Percentiles rank a stretch among this genome's conserved stretches.
phyloP scores from a whole-genome alignment of 1,140 invertebrate genomes.

The Drosophila erecta region DNA sequence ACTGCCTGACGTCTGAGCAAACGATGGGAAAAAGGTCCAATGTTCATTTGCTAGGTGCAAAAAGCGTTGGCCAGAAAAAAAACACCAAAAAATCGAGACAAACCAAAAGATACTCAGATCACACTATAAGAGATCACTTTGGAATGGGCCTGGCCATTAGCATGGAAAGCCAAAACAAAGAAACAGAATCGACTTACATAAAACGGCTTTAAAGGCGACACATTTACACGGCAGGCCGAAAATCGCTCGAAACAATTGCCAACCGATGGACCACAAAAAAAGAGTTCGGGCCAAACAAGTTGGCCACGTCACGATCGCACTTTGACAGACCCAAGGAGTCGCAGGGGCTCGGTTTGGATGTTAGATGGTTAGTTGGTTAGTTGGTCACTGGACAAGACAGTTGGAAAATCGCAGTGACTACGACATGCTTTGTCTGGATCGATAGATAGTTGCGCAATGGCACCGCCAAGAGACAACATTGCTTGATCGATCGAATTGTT shows the following conservation, averaged over 20 bases:
- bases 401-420: constrained; percentile 49
- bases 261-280: constrained; percentile 35
- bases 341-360: constrained; percentile 10
- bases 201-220: constrained; percentile 82
- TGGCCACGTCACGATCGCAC: constrained; percentile 82
- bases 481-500: constrained; percentile 19
- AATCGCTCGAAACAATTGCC: constrained; percentile 71
- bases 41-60: constrained; percentile 16
- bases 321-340: constrained; percentile 62
- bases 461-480: constrained; percentile 36
- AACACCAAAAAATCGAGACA: constrained; percentile 17
- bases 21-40: constrained; percentile 56
- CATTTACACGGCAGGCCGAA: constrained; percentile 73
- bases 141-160: constrained; percentile 50
- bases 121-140: constrained; percentile 65
- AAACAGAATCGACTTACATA: constrained; percentile 79
- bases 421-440: constrained; percentile 62
- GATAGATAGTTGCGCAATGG: constrained; percentile 59
- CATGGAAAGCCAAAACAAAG: constrained; percentile 50
- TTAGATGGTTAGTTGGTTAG: constrained; percentile 71
- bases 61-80: not conserved
- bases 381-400: constrained; percentile 69
- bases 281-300: constrained; percentile 63
- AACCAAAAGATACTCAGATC: constrained; percentile 22
- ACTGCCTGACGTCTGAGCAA: constrained; percentile 22